Evolutionary conservation across 64 coral and sea anemone species (phyloP), one percentile per base, ranked within the genome.

Genomic region (Exaiptasia diaphana): DNA sequence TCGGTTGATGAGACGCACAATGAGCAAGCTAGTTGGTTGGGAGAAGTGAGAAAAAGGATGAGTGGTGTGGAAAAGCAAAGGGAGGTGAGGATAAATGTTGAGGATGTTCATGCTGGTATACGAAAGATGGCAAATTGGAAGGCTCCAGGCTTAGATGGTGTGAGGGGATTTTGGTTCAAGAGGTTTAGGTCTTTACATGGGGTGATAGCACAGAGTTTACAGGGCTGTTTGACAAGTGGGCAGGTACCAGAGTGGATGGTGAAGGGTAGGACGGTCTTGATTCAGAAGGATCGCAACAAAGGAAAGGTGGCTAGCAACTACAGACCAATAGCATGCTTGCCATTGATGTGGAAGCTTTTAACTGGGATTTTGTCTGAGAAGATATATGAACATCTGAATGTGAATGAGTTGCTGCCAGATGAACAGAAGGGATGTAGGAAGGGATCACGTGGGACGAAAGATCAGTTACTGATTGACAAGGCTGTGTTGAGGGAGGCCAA

Each of bases 341-440:
- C 79, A 56, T 68, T 77, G 29, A n/a, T n/a, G n/a, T n/a, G n/a
- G n/a, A n/a, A n/a, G n/a, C n/a, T n/a, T n/a, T 34, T 82, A 33
- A 83, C 78, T 56, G 79, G 72, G 63, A 90, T 84, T 56, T 44
- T 90, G 44, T 41, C 50, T 41, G 67, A 85, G 22, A 28, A 90
- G 20, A 30, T 83, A 20, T 83, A 83, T 62, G 36, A 91, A 44
- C 75, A 77, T 53, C 35, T 91, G 55, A 62, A 91, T 32, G 57
- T 4, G 10, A 72, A 69, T 39, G 41, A 49, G 20, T 28, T 91
- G 53, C 50, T 85, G 44, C 61, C 35, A 12, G 89, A 85, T 13
- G 64, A 91, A 33, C 89, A 85, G 55, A 85, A 85, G 39, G 81
- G 73, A 15, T 79, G 81, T 39, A 71, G 74, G 53, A 91, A 49